phyloP scores from a whole-genome alignment of 2,113 vertebrate genomes.

The Podarcis muralis region DNA sequence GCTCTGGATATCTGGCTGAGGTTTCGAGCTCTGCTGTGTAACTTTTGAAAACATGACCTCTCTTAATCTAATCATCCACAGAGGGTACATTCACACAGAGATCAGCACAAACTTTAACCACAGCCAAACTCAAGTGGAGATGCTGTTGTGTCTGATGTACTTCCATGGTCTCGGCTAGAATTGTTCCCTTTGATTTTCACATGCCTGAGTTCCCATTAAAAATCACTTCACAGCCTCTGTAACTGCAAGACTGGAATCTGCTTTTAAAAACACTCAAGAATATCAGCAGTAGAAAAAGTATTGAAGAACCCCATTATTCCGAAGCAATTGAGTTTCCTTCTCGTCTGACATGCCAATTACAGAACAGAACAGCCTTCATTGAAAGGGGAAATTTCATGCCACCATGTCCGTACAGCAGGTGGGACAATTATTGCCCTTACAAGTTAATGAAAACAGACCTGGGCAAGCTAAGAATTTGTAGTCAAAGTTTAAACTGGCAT shows the following conservation, averaged over 20 bases:
- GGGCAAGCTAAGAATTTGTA: conserved; percentile 55
- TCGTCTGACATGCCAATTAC: neutral
- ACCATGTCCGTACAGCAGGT: conserved; percentile 43
- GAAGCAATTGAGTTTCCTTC: conserved; percentile 32
- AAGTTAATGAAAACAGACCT: conserved; percentile 51
- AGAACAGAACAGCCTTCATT: conserved; percentile 20
- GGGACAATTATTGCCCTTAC: conserved; percentile 37
- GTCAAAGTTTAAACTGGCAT: conserved; percentile 49
- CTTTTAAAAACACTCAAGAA: conserved; percentile 39
- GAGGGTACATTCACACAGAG: conserved; percentile 2
- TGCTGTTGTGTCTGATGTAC: conserved; percentile 35
- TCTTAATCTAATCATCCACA: conserved; percentile 57
- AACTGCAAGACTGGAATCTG: conserved; percentile 27
- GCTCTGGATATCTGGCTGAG: conserved; percentile 30
- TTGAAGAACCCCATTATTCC: conserved; percentile 43
- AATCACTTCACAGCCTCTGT: conserved; percentile 34
- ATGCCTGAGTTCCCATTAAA: conserved; percentile 34
- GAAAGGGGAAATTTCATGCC: conserved; percentile 45
- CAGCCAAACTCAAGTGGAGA: conserved; percentile 28
- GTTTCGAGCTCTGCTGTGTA: conserved; percentile 38
- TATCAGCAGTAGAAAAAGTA: conserved; percentile 25
- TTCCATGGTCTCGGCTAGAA: conserved; percentile 42
- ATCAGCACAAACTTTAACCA: conserved; percentile 58
- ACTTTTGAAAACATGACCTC: conserved; percentile 60
- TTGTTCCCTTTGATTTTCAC: conserved; percentile 29